phyloP scores from a whole-genome alignment of 1,140 invertebrate species.

The Drosophila sp. region DNA sequence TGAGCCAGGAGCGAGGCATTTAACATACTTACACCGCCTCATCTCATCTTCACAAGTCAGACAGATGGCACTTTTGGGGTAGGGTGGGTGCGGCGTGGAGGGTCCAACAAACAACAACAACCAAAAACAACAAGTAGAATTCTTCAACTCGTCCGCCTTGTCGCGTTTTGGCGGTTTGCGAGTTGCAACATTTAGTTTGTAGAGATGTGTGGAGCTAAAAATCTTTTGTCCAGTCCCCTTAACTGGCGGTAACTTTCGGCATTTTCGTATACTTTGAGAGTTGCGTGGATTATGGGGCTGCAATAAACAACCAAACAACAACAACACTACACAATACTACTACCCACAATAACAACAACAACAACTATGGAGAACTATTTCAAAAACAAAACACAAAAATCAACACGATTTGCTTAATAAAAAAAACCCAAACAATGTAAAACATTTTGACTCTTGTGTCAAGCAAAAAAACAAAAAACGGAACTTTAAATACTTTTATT shows the following conservation, averaged over 20 bases:
- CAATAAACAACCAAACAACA: conserved; percentile 36
- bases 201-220: conserved; percentile 38
- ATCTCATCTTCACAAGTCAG: too few relatives aligned
- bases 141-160: conserved; percentile 47
- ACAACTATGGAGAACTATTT: conserved; percentile 73
- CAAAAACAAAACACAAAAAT: conserved; percentile 59
- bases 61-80: not conserved
- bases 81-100: not conserved
- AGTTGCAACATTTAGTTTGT: conserved; percentile 64
- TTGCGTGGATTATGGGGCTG: conserved; percentile 33
- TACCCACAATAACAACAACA: conserved; percentile 42
- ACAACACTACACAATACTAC: conserved; percentile 28
- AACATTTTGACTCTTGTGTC: conserved; percentile 82
- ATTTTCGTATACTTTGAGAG: conserved; percentile 77
- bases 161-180: conserved; percentile 47
- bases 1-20: not conserved
- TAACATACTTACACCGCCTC: conserved; percentile 3
- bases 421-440: conserved; percentile 76
- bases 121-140: conserved; percentile 46
- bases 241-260: conserved; percentile 58
- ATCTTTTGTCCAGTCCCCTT: conserved; percentile 10
- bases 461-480: conserved; percentile 65
- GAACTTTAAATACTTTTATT: conserved; percentile 80
- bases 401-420: conserved; percentile 65
- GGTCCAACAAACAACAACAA: conserved; percentile 35